A percentile compares a stretch with the other conserved stretches of the same genome.
These are phyloP conservation scores for Unio delphinus DNA, from an alignment of 2,888 invertebrate genomes.

Conservation along the genomic window DNA sequence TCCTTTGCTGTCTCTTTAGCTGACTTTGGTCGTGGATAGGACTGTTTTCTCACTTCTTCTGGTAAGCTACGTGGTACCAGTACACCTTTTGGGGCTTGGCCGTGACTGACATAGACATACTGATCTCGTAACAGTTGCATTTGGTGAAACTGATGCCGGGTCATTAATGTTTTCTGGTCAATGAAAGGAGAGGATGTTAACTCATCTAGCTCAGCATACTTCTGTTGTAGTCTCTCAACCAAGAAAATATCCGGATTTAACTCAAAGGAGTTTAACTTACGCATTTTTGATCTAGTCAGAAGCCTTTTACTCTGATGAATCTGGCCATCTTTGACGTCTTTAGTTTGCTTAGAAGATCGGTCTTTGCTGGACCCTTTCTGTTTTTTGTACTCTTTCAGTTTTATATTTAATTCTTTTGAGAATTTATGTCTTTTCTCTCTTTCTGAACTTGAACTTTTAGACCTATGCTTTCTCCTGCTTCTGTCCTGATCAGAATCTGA, in stretches of 20 bases:
- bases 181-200: slow-evolving; percentile 44
- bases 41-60: slow-evolving; percentile 21
- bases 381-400: neutral
- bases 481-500: too few species aligned
- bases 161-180: slow-evolving; percentile 36
- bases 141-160: slow-evolving; percentile 46
- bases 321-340: too few species aligned
- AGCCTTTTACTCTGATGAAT: slow-evolving; percentile 23
- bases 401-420: slow-evolving; percentile 1
- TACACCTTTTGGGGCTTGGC: slow-evolving; percentile 35
- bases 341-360: too few species aligned
- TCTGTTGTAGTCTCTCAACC: slow-evolving; percentile 53
- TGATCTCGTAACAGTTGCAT: slow-evolving; percentile 49
- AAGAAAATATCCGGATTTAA: slow-evolving; percentile 41
- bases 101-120: slow-evolving; percentile 45
- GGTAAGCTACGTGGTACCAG: slow-evolving; percentile 49
- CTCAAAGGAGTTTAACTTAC: slow-evolving; percentile 40
- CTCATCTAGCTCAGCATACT: slow-evolving; percentile 53
- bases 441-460: neutral
- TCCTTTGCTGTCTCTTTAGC: slow-evolving; percentile 5
- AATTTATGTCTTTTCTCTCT: neutral
- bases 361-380: too few species aligned
- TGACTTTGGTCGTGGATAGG: slow-evolving; percentile 20
- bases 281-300: slow-evolving; percentile 33
- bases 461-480: too few species aligned